Evolutionary conservation across 2,113 vertebrate genomes (phyloP).

Genomic region (human): DNA sequence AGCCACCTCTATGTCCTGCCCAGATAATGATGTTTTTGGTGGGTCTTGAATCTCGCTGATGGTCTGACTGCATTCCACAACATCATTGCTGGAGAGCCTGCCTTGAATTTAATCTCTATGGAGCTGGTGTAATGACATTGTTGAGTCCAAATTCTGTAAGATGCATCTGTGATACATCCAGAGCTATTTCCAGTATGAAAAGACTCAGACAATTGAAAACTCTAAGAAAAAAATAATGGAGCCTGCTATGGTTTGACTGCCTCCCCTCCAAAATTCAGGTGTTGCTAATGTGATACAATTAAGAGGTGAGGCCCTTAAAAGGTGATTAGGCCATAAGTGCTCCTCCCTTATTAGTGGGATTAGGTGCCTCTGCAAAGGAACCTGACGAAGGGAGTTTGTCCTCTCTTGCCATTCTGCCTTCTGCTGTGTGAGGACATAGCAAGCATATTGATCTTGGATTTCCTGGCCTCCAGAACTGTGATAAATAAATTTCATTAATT

Average conservation of each 20-base stretch:
- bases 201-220: background rate
- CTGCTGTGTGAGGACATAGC: background rate
- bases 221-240: background rate
- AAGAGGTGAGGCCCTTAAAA: background rate
- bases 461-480: background rate
- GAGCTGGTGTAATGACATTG: background rate
- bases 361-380: background rate
- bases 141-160: conserved; percentile 9
- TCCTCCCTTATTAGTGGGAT: background rate
- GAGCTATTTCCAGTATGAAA: background rate
- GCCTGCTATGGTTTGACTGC: background rate
- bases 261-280: background rate
- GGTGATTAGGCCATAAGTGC: background rate
- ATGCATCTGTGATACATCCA: background rate
- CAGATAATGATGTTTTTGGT: conserved; percentile 12
- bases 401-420: background rate
- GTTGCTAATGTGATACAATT: background rate
- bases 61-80: background rate
- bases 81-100: background rate
- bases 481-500: background rate
- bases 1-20: background rate
- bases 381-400: background rate
- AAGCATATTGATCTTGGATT: background rate
- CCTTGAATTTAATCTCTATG: background rate
- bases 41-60: background rate